Conservation (phyloP, 2,797 vertebrate species). For the Etheostoma nigrum region DNA sequence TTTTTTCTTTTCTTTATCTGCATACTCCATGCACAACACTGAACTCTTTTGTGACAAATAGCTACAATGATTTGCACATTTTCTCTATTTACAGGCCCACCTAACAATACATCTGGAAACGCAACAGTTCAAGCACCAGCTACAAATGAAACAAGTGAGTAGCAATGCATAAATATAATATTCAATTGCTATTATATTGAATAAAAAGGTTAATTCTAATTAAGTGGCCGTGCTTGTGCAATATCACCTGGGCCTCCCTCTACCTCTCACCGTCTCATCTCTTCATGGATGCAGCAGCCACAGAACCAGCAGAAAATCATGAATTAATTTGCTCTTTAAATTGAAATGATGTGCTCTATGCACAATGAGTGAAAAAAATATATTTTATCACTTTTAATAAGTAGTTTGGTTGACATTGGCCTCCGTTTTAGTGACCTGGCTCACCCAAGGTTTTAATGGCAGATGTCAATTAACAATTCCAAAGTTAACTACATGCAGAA, state of each 20-base stretch:
- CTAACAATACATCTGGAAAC: rapidly evolving
- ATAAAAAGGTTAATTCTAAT: neutral
- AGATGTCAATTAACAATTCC: neutral
- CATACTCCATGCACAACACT: neutral
- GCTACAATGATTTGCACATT: neutral
- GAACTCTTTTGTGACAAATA: neutral
- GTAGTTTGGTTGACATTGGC: neutral
- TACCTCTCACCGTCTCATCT: neutral
- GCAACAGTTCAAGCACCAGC: rapidly evolving
- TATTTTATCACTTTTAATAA: neutral
- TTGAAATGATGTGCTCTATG: neutral
- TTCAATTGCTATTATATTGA: neutral
- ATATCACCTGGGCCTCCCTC: neutral
- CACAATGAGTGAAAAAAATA: neutral
- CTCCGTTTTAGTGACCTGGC: neutral
- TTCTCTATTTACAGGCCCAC: constrained; percentile 37
- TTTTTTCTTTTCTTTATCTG: neutral
- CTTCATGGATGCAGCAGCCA: neutral
- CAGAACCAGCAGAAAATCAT: neutral
- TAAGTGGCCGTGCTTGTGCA: neutral
- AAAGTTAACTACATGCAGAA: neutral
- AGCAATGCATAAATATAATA: neutral
- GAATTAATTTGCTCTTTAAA: neutral
- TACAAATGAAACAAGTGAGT: rapidly evolving
- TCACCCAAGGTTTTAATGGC: neutral